Percentiles rank a stretch among this genome's conserved stretches.
These are phyloP conservation scores for Drosophila kanapiae DNA, from an alignment of 1,140 invertebrate genomes.

Conservation along the genomic window DNA sequence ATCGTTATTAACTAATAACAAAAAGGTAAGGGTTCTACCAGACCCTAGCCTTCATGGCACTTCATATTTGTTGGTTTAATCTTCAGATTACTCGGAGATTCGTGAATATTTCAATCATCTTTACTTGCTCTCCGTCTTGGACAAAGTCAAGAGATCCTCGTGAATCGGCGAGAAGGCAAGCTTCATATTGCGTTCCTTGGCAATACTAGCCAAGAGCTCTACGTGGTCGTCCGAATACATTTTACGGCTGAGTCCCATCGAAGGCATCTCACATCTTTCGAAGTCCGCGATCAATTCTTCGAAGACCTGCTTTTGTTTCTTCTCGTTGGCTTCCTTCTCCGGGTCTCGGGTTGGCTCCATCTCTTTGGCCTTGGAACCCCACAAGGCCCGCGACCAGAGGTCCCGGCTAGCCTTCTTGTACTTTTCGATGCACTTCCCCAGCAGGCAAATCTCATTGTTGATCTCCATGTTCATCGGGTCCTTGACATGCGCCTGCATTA, in stretches of 20 bases:
- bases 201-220: conserved; percentile 27
- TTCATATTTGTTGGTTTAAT: neutral
- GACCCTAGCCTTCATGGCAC: conserved; percentile 4
- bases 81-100: neutral
- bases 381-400: conserved; percentile 58
- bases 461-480: conserved; percentile 61
- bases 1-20: neutral
- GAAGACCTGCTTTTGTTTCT: conserved; percentile 27
- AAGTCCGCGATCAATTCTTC: conserved; percentile 40
- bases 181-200: conserved; percentile 38
- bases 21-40: neutral
- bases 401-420: conserved; percentile 51
- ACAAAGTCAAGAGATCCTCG: conserved; percentile 43
- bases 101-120: neutral
- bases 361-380: neutral
- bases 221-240: conserved; percentile 42
- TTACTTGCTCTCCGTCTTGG: conserved; percentile 24
- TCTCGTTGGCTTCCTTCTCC: conserved; percentile 3
- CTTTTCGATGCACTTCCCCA: conserved; percentile 47
- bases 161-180: conserved; percentile 45
- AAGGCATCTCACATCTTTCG: neutral
- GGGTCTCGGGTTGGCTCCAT: neutral
- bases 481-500: conserved; percentile 51
- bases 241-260: conserved; percentile 31
- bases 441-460: conserved; percentile 40